Base-by-base conservation (phyloP, 2,888 invertebrate species). In the Heliothis peltigera region DNA sequence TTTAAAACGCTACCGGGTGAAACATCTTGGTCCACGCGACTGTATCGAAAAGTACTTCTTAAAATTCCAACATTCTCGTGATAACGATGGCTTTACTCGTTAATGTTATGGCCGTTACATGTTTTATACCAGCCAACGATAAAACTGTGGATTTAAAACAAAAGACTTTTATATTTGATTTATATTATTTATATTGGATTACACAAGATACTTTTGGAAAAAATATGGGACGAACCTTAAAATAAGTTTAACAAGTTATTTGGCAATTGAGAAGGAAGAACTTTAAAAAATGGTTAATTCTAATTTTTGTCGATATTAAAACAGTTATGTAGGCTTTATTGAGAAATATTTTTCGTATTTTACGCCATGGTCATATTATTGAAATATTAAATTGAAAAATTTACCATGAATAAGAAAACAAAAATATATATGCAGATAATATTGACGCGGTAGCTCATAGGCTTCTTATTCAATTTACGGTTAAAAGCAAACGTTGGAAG, bases 1-100 rank as follows among this genome's bases (percentile, higher is more conserved):
- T 84, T 85, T 82, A 83, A 87, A 84, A 82, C 67, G 87, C 88
- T 88, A 87, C 89, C 78, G 88, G 78, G 79, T 70, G 79, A 79
- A 78, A 74, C 64, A 77, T 78, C 71, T 73, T 72, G 71, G 69
- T 63, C 65, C 76, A 80, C 68, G 78, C 74, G 80, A 78, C 71
- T 70, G 70, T 76, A 79, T 79, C 74, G 71, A 77, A 69, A 74
- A 66, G 76, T 79, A 79, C 79, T 88, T 81, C 84, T 87, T 82
- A 80, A 87, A 85, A 87, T 86, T 85, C 84, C 84, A 82, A 79
- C 71, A 77, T 74, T 66, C 71, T 69, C 77, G 60, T 80, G 84
- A 84, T 85, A 84, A 85, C 81, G 84, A 81, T 66, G 79, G 76
- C 73, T 81, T 81, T 74, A 77, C 75, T 75, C 75, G 76, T 85